A percentile compares a stretch with the other conserved stretches of the same genome.
These are phyloP conservation scores for Zaprionus bogoriensis DNA, from an alignment of 2,888 invertebrate species.

Conservation along the genomic window DNA sequence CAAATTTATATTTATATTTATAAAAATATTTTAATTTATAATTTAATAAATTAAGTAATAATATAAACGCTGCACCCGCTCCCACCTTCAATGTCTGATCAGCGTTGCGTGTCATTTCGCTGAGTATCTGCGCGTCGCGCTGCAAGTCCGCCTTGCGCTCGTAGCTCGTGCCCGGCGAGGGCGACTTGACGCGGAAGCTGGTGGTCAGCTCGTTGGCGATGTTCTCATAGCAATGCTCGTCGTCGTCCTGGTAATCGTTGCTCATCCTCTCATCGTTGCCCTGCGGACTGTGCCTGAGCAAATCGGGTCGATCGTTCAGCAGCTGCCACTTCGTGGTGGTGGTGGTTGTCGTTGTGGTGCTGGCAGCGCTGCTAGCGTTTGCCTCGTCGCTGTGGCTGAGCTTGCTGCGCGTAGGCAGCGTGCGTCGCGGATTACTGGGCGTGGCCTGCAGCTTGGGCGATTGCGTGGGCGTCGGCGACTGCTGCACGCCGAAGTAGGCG, in stretches of 20 bases:
- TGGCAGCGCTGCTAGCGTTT: constrained; percentile 10
- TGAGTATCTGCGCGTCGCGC: constrained; percentile 83
- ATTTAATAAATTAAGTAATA: too few relatives aligned
- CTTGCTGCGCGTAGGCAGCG: constrained; percentile 65
- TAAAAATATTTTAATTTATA: too few relatives aligned
- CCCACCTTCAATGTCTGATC: constrained; percentile 84
- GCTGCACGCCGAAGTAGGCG: constrained; percentile 85
- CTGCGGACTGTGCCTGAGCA: constrained; percentile 80
- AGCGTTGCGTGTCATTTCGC: constrained; percentile 85
- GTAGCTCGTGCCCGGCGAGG: constrained; percentile 60
- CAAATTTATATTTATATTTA: too few relatives aligned
- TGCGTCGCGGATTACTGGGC: constrained; percentile 56
- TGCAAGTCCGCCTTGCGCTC: constrained; percentile 80
- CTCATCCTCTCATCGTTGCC: constrained; percentile 49
- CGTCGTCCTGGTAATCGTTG: constrained; percentile 37
- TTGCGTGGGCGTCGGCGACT: constrained; percentile 41
- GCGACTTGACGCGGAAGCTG: constrained; percentile 72
- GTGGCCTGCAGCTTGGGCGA: constrained; percentile 14
- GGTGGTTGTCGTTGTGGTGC: constrained; percentile 30
- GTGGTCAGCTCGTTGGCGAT: constrained; percentile 78
- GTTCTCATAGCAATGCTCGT: constrained; percentile 81
- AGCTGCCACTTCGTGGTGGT: constrained; percentile 79
- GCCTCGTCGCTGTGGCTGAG: constrained; percentile 35
- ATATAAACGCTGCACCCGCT: too few relatives aligned
- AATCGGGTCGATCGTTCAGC: constrained; percentile 81